Percentiles rank a stretch among this genome's conserved stretches.
These are phyloP conservation scores for Podarcis siculus DNA, from an alignment of 2,797 vertebrate genomes.

Conservation along the genomic window DNA sequence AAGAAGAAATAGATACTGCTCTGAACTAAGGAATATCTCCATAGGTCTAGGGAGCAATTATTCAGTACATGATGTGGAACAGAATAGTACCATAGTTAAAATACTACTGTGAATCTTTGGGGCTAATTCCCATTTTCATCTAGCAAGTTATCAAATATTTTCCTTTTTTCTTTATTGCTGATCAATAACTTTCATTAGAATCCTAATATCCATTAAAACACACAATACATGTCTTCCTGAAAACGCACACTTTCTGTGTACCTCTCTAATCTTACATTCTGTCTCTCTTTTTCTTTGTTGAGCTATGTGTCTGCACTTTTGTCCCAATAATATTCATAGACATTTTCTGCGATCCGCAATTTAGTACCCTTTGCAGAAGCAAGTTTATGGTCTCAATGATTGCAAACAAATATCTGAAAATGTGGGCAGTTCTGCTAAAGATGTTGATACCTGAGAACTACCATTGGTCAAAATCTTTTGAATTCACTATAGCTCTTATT, in stretches of 20 bases:
- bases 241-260: background rate
- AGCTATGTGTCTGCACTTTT: background rate
- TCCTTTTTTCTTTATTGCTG: background rate
- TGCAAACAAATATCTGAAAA: background rate
- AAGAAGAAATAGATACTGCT: background rate
- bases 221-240: background rate
- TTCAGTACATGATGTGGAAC: background rate
- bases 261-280: background rate
- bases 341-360: background rate
- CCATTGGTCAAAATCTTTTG: background rate
- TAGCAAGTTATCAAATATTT: background rate
- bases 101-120: background rate
- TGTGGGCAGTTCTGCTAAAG: background rate
- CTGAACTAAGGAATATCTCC: background rate
- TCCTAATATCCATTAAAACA: background rate
- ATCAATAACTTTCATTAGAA: background rate
- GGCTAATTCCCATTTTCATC: background rate
- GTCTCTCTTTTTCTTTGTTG: background rate
- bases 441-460: background rate
- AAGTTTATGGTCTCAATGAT: background rate
- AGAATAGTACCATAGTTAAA: background rate
- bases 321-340: background rate
- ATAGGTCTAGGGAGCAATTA: background rate
- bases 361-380: background rate
- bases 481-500: no score